Conservation (phyloP, 2,888 invertebrate species). For the Trypoxylon attenuatum region DNA sequence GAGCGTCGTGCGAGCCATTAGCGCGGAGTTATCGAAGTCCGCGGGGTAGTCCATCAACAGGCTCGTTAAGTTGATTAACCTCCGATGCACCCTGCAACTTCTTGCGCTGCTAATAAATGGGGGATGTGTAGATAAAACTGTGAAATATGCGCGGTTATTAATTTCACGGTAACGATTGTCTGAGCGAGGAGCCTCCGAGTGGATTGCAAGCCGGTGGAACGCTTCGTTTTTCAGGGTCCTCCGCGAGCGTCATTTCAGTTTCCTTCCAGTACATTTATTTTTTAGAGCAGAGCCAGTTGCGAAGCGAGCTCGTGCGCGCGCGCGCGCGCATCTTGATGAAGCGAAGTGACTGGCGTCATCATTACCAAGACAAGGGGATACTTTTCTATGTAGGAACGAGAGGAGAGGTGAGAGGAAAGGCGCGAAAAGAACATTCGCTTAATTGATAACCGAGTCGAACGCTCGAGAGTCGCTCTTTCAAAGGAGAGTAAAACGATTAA, state of each 20-base stretch:
- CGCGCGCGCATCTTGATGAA: no score
- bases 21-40: constrained; percentile 43
- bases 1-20: constrained; percentile 40
- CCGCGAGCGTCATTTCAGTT: not conserved
- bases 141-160: constrained; percentile 45
- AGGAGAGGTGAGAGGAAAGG: not conserved
- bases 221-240: not conserved
- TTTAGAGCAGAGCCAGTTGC: not conserved
- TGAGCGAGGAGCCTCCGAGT: constrained; percentile 1
- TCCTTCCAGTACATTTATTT: constrained; percentile 2
- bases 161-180: constrained; percentile 35
- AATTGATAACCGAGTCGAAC: no score
- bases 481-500: not conserved
- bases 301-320: not conserved
- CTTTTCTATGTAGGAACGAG: no score
- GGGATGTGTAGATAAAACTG: constrained; percentile 41
- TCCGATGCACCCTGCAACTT: constrained; percentile 42
- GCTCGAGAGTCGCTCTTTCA: not conserved
- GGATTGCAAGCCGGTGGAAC: constrained; percentile 4
- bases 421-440: no score
- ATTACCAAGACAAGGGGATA: no score
- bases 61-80: constrained; percentile 47
- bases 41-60: constrained; percentile 39
- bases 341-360: no score
- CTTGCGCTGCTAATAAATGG: constrained; percentile 41